Evolutionary conservation across 2,888 invertebrate species (phyloP).

Genomic region (Leptinotarsa tumamoca): DNA sequence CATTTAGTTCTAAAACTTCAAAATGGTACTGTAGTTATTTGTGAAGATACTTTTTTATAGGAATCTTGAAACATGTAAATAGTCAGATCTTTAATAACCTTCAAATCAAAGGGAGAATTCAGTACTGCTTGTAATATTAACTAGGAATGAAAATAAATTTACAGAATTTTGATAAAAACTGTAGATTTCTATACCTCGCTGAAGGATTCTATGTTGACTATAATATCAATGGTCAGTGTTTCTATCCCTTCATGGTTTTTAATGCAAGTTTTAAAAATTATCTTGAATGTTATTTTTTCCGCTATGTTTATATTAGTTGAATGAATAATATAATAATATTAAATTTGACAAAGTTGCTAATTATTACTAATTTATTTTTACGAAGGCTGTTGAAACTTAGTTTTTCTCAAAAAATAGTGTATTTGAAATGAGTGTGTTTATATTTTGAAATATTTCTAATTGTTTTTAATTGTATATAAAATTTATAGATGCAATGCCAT

Average conservation of each 20-base stretch:
- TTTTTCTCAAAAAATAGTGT: slow-evolving; percentile 35
- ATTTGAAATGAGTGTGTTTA: slow-evolving; percentile 42
- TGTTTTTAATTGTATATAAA: slow-evolving; percentile 46
- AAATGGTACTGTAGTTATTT: too few species aligned
- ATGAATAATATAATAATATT: slow-evolving; percentile 17
- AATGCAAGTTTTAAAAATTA: slow-evolving; percentile 17
- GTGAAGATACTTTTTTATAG: too few species aligned
- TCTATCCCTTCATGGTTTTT: slow-evolving; percentile 8
- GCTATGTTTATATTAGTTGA: slow-evolving; percentile 40
- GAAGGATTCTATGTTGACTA: background rate
- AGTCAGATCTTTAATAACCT: too few species aligned
- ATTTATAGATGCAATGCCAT: slow-evolving; percentile 49
- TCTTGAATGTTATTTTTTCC: slow-evolving; percentile 41
- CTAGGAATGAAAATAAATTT: background rate
- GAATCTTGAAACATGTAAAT: too few species aligned
- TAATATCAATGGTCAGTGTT: background rate
- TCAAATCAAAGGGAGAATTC: too few species aligned
- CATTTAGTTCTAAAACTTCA: background rate
- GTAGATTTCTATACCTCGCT: slow-evolving; percentile 5
- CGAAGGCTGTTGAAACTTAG: slow-evolving; percentile 47
- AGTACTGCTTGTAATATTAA: too few species aligned
- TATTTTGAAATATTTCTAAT: slow-evolving; percentile 40
- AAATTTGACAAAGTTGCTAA: slow-evolving; percentile 26
- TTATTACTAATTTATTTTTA: slow-evolving; percentile 45
- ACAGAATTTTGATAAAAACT: background rate